phyloP scores from a whole-genome alignment of 2,113 vertebrate species.

The Neogobius melanostomus region DNA sequence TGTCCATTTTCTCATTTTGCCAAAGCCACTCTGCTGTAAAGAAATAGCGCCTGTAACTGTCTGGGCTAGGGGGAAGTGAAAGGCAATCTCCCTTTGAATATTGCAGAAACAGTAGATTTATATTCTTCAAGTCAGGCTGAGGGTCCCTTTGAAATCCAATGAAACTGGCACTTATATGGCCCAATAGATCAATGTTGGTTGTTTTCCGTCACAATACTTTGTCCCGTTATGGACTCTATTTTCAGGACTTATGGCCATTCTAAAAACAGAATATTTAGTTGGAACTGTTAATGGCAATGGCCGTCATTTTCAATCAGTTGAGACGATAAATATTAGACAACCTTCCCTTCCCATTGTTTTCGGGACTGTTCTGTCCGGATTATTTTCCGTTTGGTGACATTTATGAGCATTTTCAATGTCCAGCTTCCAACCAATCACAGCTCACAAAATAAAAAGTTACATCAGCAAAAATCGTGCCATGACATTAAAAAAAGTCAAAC shows the following conservation, averaged over 20 bases:
- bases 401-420: neutral
- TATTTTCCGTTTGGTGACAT: neutral
- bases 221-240: no score
- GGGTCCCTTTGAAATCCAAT: neutral
- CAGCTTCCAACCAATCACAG: neutral
- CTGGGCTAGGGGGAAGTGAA: neutral
- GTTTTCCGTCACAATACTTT: no score
- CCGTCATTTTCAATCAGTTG: no score
- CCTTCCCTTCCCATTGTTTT: no score
- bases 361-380: no score
- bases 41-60: conserved; percentile 10
- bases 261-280: no score
- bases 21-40: conserved; percentile 7
- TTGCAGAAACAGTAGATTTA: neutral
- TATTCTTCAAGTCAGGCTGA: neutral
- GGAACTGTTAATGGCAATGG: no score
- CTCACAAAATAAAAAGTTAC: neutral
- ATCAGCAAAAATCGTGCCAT: neutral
- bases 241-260: no score
- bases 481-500: neutral
- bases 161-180: neutral
- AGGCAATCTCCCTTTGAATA: conserved; percentile 5
- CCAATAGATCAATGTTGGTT: neutral
- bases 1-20: neutral
- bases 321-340: no score